Percentiles rank a stretch among this genome's conserved stretches.
These are phyloP conservation scores for Drosophila silvestris DNA, from an alignment of 2,888 invertebrate species.

Conservation along the genomic window DNA sequence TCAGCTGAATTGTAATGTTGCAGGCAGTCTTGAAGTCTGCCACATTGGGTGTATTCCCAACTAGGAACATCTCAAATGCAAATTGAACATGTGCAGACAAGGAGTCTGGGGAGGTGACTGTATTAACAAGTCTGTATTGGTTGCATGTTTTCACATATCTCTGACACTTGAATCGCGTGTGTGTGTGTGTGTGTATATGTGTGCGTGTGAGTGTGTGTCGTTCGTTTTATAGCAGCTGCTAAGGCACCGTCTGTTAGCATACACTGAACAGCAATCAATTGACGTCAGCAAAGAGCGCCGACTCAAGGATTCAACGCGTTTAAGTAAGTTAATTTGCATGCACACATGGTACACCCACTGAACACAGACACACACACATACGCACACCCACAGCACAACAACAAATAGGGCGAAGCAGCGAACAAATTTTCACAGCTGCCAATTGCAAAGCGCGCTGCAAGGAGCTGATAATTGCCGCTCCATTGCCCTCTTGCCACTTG, in stretches of 20 bases:
- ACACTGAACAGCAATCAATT: conserved; percentile 64
- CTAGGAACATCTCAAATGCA: conserved; percentile 5
- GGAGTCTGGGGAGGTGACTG: background rate
- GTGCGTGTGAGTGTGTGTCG: background rate
- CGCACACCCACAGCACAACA: background rate
- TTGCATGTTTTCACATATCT: conserved; percentile 21
- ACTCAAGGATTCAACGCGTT: conserved; percentile 57
- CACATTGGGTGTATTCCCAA: conserved; percentile 6
- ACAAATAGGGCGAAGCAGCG: background rate
- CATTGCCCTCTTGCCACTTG: background rate
- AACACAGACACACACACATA: background rate
- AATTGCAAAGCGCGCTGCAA: conserved; percentile 9
- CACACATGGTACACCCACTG: conserved; percentile 39
- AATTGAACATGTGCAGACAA: conserved; percentile 9
- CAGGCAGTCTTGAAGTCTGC: conserved; percentile 9
- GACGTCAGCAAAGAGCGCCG: conserved; percentile 36
- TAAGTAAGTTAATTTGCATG: conserved; percentile 72
- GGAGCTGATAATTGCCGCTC: conserved; percentile 52
- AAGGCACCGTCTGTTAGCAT: conserved; percentile 9
- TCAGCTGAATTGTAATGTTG: conserved; percentile 20
- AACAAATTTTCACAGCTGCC: conserved; percentile 26
- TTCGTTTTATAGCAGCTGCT: conserved; percentile 12
- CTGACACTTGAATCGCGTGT: conserved; percentile 15
- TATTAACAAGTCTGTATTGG: conserved; percentile 33
- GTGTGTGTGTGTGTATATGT: background rate